Percentiles rank a stretch among this genome's conserved stretches.
Evolutionary conservation across 2,113 vertebrate species (phyloP).

Genomic region (Mellivora capensis): DNA sequence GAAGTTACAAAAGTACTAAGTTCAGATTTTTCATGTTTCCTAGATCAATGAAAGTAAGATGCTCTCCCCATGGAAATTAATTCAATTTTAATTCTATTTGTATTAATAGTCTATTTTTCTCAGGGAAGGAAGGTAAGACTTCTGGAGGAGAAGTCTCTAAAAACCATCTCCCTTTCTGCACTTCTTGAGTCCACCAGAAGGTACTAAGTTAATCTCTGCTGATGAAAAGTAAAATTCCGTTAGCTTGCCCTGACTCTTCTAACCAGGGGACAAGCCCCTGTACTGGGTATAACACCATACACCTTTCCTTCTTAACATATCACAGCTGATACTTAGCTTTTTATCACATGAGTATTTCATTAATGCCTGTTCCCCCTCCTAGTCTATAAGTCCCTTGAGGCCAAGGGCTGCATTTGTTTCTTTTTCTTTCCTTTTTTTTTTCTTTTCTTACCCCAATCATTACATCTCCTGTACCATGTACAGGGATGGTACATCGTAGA

Average conservation of each 20-base stretch:
- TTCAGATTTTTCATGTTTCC: constrained; percentile 52
- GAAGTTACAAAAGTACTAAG: constrained; percentile 60
- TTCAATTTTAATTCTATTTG: constrained; percentile 63
- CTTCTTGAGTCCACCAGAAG: not conserved
- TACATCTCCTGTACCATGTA: not conserved
- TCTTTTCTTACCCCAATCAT: not conserved
- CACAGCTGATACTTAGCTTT: not conserved
- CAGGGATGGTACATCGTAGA: not conserved
- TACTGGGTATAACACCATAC: accelerated
- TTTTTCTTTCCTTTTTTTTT: not conserved
- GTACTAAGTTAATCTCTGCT: not conserved
- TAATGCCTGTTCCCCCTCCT: not conserved
- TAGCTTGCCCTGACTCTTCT: not conserved
- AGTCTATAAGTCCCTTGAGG: not conserved
- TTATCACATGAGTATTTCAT: not conserved
- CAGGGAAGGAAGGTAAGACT: constrained; percentile 38
- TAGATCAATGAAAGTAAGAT: constrained; percentile 64
- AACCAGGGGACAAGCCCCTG: not conserved
- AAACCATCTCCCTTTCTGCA: not conserved
- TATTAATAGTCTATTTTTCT: constrained; percentile 59
- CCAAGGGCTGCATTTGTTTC: not conserved
- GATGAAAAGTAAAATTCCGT: not conserved
- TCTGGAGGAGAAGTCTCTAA: not conserved
- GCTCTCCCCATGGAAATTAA: constrained; percentile 57
- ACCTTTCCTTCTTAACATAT: not conserved